Base-by-base conservation (phyloP, 2,888 invertebrate genomes). In the Microctonus hyperodae region DNA sequence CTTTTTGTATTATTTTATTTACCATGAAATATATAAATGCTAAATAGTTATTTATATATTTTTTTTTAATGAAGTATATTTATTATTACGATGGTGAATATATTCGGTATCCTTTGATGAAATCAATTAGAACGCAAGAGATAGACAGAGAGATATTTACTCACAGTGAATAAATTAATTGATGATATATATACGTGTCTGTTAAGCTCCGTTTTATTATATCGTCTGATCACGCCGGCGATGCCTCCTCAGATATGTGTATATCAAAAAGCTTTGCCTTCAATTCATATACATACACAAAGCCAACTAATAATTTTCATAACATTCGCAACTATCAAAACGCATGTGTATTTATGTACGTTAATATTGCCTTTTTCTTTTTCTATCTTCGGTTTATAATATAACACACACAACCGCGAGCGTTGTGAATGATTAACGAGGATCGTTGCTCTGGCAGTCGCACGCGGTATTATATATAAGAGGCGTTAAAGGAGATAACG, bases 401-500 rank as follows among this genome's bases (percentile, higher is more conserved):
- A 59, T 20, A n/a, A 44, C 16, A 58, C 13, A 20, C 51, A 58
- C 37, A 63, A 63, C 50, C 25, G 63, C 55, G 55, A 58, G 50
- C 40, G 40, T 44, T 63, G 53, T 33, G 20, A 55, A 69, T 69
- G 69, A 69, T 69, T 69, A 64, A 69, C 65, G 69, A 67, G 69
- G 56, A 67, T 64, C 64, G 64, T 31, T 50, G 50, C 59, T 44
- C 53, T 50, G 51, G 63, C 63, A 67, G 66, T 62, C 56, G 64
- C 48, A 55, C 44, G 44, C 44, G 44, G 44, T n/a, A 44, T 44
- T n/a, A 44, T 44, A 69, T 64, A 44, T 44, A 53, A 69, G 71
- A 70, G 72, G 71, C 70, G 72, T 74, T 70, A 67, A 72, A 68
- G 61, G 51, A 69, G 75, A 74, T 74, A 76, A 74, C 72, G 72